Percentiles rank a stretch among this genome's conserved stretches.
These are phyloP conservation scores for Pogonophryne albipinna DNA, from an alignment of 2,797 vertebrate genomes.

Conservation along the genomic window DNA sequence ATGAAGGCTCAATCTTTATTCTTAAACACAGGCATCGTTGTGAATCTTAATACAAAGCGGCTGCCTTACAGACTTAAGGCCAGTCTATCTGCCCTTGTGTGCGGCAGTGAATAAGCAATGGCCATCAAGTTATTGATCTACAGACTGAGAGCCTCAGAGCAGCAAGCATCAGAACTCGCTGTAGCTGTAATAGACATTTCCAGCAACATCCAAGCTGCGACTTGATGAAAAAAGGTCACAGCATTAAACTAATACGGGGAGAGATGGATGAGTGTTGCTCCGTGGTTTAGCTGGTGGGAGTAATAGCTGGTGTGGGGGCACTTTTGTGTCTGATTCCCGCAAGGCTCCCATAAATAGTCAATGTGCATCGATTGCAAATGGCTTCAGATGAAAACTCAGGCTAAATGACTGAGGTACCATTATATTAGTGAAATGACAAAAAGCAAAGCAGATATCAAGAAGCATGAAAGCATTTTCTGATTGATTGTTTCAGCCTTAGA, in stretches of 20 bases:
- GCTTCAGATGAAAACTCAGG: constrained; percentile 64
- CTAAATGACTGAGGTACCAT: constrained; percentile 66
- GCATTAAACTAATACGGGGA: constrained; percentile 61
- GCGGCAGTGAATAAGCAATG: constrained; percentile 58
- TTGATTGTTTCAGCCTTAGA: constrained; percentile 65
- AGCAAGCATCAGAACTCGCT: constrained; percentile 39
- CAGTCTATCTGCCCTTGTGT: constrained; percentile 43
- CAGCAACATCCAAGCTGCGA: constrained; percentile 47
- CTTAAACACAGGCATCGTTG: neutral
- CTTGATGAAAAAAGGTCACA: constrained; percentile 41
- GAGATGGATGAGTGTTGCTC: constrained; percentile 63
- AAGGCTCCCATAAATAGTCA: constrained; percentile 79
- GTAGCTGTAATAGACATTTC: constrained; percentile 58
- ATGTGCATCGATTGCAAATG: constrained; percentile 74
- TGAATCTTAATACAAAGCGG: constrained; percentile 29
- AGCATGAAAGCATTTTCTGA: constrained; percentile 67
- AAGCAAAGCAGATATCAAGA: constrained; percentile 66
- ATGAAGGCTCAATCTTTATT: constrained; percentile 46
- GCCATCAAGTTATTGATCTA: constrained; percentile 56
- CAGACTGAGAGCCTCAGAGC: constrained; percentile 16
- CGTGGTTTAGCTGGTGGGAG: constrained; percentile 58
- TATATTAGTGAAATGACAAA: constrained; percentile 78
- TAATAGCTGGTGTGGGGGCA: constrained; percentile 68
- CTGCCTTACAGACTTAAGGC: constrained; percentile 45
- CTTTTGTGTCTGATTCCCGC: constrained; percentile 62